phyloP scores from a whole-genome alignment of 1,140 invertebrate genomes.

The Drosophila ercepeae region DNA sequence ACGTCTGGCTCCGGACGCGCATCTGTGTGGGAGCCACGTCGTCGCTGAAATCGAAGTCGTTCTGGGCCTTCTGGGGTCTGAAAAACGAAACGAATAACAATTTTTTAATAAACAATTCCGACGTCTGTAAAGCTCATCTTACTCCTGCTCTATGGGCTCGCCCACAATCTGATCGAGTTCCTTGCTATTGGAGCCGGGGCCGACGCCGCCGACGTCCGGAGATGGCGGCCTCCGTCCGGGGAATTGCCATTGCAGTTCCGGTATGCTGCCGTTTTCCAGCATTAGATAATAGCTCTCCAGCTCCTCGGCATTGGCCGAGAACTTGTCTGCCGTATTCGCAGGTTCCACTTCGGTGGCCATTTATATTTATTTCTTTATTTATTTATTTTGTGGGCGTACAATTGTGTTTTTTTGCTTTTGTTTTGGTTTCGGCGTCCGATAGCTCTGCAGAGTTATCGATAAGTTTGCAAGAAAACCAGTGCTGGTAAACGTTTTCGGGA shows the following conservation, averaged over 20 bases:
- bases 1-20: conserved; percentile 84
- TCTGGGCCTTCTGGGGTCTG: conserved; percentile 84
- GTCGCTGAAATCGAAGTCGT: conserved; percentile 87
- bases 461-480: not conserved
- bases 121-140: conserved; percentile 4
- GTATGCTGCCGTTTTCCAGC: conserved; percentile 83
- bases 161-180: conserved; percentile 48
- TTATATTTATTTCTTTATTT: not conserved
- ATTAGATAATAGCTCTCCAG: conserved; percentile 82
- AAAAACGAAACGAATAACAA: not conserved
- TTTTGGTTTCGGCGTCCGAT: not conserved
- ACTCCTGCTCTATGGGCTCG: conserved; percentile 66
- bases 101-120: not conserved
- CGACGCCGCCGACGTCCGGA: conserved; percentile 65
- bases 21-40: conserved; percentile 85
- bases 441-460: not conserved
- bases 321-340: conserved; percentile 56
- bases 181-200: conserved; percentile 42
- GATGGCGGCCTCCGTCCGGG: conserved; percentile 85
- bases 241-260: conserved; percentile 86
- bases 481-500: not conserved
- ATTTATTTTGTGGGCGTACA: not conserved
- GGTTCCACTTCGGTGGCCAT: conserved; percentile 69
- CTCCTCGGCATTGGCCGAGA: conserved; percentile 84
- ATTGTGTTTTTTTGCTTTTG: not conserved